Evolutionary conservation across 2,113 vertebrate genomes (phyloP).

Genomic region (Nesoenas mayeri): DNA sequence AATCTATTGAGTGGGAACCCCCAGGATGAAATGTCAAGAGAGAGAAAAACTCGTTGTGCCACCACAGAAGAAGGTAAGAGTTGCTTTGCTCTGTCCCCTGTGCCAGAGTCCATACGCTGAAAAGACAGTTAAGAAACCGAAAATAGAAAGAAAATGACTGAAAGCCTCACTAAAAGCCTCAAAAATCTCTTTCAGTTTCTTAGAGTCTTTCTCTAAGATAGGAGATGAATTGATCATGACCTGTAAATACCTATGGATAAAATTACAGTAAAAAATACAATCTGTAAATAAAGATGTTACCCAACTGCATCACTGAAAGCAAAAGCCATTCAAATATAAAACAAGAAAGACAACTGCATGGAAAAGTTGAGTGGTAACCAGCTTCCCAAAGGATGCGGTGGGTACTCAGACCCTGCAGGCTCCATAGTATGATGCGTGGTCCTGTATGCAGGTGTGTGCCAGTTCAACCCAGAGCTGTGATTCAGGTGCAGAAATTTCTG

Average conservation of each 20-base stretch:
- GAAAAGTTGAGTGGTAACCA: not conserved
- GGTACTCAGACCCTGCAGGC: not conserved
- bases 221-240: not conserved
- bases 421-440: not conserved
- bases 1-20: not conserved
- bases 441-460: accelerated
- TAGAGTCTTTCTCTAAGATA: not conserved
- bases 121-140: not conserved
- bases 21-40: not conserved
- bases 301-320: not conserved
- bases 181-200: not conserved
- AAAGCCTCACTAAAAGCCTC: not conserved
- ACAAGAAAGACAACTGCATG: not conserved
- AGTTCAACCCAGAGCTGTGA: not conserved
- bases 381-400: not conserved
- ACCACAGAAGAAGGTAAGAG: not conserved
- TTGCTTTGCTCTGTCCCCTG: not conserved
- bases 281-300: not conserved
- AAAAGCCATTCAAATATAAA: not conserved
- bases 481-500: not conserved
- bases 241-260: not conserved
- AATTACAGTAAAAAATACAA: not conserved
- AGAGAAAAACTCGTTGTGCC: not conserved
- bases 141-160: not conserved
- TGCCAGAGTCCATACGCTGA: not conserved